These are phyloP conservation scores for Trichonephila clavata DNA, from an alignment of 1,140 invertebrate species.

Conservation along the genomic window DNA sequence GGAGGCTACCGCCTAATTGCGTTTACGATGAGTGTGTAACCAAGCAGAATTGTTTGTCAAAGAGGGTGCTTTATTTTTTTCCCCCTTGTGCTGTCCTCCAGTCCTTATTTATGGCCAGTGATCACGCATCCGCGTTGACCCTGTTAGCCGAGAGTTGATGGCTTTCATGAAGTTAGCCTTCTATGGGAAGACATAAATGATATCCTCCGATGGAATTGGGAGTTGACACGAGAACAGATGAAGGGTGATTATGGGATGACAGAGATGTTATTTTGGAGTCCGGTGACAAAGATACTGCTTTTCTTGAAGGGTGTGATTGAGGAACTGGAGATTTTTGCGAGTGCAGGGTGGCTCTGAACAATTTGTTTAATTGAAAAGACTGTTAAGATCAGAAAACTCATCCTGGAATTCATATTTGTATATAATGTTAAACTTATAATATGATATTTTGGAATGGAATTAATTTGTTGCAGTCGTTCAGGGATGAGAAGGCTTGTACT, in stretches of 20 bases:
- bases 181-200: background rate
- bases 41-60: background rate
- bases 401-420: too few relatives aligned
- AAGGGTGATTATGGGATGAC: background rate
- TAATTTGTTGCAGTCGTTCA: too few relatives aligned
- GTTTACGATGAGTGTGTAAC: conserved; percentile 7
- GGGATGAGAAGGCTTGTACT: too few relatives aligned
- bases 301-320: background rate
- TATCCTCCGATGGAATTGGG: background rate
- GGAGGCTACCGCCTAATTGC: background rate
- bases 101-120: background rate
- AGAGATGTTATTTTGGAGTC: background rate
- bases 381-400: too few relatives aligned
- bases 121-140: conserved; percentile 21
- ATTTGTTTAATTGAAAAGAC: too few relatives aligned
- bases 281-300: background rate
- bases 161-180: background rate
- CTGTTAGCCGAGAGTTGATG: conserved; percentile 1
- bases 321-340: too few relatives aligned
- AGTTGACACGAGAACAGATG: background rate
- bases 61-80: background rate
- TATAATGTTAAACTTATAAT: too few relatives aligned
- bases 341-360: too few relatives aligned
- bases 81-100: background rate
- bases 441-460: too few relatives aligned